Percentiles rank a stretch among this genome's conserved stretches.
These are phyloP conservation scores for Zophobas atratus DNA, from an alignment of 1,140 invertebrate genomes.

Conservation along the genomic window DNA sequence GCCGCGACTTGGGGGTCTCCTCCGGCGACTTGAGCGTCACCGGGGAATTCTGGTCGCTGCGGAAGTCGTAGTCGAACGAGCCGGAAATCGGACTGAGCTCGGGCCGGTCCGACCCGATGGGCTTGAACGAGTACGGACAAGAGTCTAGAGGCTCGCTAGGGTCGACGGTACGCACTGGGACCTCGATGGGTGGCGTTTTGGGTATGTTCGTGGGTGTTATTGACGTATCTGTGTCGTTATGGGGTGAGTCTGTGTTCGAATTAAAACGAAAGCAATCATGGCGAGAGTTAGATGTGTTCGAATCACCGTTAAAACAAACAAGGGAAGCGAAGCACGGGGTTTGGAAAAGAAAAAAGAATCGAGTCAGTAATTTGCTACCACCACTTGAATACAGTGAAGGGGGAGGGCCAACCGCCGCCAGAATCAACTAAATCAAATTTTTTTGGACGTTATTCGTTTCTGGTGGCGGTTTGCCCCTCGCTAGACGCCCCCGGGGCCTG, in stretches of 20 bases:
- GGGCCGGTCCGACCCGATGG: slow-evolving; percentile 46
- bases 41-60: slow-evolving; percentile 59
- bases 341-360: slow-evolving; percentile 58
- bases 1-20: slow-evolving; percentile 41
- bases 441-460: no score
- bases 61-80: slow-evolving; percentile 61
- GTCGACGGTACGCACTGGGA: slow-evolving; percentile 52
- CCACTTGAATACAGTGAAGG: slow-evolving; percentile 43
- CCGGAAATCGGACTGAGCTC: slow-evolving; percentile 65
- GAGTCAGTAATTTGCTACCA: slow-evolving; percentile 57
- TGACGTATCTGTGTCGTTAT: slow-evolving; percentile 57
- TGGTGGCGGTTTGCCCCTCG: no score
- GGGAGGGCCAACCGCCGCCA: neutral
- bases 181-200: slow-evolving; percentile 52
- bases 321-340: slow-evolving; percentile 54
- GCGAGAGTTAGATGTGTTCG: slow-evolving; percentile 39
- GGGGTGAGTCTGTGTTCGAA: slow-evolving; percentile 54
- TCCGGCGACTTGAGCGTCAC: slow-evolving; percentile 47
- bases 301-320: slow-evolving; percentile 45
- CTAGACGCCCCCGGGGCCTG: no score
- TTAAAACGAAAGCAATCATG: slow-evolving; percentile 48
- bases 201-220: slow-evolving; percentile 59
- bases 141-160: slow-evolving; percentile 14
- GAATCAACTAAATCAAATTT: neutral
- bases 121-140: slow-evolving; percentile 25